phyloP scores from a whole-genome alignment of 2,888 invertebrate species.

The Acanthopleura granulata region DNA sequence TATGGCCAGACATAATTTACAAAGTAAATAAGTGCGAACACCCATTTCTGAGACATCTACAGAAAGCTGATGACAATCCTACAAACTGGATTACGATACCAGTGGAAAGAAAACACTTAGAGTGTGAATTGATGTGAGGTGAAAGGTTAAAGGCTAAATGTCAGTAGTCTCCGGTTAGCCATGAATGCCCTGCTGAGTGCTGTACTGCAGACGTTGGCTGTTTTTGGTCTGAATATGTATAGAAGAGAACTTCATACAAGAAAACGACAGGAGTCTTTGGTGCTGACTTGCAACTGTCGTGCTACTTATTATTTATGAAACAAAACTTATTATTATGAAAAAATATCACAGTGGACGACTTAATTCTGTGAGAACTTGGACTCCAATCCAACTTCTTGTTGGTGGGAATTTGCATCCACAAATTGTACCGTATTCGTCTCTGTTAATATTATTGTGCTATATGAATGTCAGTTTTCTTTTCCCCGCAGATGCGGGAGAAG shows the following conservation, averaged over 20 bases:
- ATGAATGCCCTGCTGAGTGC: conserved; percentile 12
- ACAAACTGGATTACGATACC: background rate
- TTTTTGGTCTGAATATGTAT: conserved; percentile 14
- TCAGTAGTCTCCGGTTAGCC: background rate
- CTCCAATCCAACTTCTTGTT: no score
- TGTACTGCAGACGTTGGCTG: conserved; percentile 15
- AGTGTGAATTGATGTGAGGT: background rate
- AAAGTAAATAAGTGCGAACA: background rate
- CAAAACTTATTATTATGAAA: background rate
- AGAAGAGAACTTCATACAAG: conserved; percentile 16
- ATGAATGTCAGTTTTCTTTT: no score
- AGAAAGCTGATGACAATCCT: background rate
- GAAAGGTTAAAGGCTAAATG: background rate
- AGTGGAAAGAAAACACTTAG: background rate
- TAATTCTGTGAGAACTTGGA: no score
- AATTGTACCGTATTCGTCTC: no score
- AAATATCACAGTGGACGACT: no score
- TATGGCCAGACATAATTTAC: background rate
- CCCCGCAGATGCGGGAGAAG: no score
- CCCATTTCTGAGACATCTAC: background rate
- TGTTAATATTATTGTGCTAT: no score
- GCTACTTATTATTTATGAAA: background rate
- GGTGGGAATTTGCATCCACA: no score
- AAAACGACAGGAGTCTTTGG: conserved; percentile 1
- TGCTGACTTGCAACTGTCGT: background rate